These are phyloP conservation scores for Bombus waltoni DNA, from an alignment of 1,140 invertebrate genomes.

Conservation along the genomic window DNA sequence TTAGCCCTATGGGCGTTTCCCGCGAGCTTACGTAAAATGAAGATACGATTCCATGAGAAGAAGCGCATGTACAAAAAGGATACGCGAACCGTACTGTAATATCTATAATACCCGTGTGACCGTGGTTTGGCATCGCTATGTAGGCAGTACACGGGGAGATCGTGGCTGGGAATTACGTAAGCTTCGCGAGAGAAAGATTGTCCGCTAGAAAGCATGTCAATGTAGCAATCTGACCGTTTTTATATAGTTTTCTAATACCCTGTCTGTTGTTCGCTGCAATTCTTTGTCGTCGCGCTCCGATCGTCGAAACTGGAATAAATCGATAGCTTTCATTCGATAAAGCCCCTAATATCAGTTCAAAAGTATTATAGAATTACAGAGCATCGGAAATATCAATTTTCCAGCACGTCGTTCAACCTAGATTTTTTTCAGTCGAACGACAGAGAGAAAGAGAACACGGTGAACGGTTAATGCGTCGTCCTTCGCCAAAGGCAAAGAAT, in stretches of 20 bases:
- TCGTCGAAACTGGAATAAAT: too few species aligned
- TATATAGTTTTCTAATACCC: slow-evolving; percentile 36
- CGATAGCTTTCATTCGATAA: not conserved
- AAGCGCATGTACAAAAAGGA: slow-evolving; percentile 26
- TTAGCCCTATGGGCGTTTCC: slow-evolving; percentile 7
- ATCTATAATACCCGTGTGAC: slow-evolving; percentile 62
- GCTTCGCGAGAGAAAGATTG: slow-evolving; percentile 41
- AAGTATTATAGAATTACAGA: not conserved
- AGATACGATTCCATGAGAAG: slow-evolving; percentile 46
- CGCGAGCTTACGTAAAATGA: slow-evolving; percentile 37
- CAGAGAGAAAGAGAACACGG: not conserved
- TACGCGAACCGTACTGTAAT: slow-evolving; percentile 36
- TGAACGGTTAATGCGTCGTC: slow-evolving; percentile 43
- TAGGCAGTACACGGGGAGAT: slow-evolving; percentile 27
- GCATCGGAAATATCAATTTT: not conserved
- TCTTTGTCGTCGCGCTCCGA: not conserved
- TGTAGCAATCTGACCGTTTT: slow-evolving; percentile 29
- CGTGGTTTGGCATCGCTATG: slow-evolving; percentile 54
- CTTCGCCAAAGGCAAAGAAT: slow-evolving; percentile 55
- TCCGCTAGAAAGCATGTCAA: slow-evolving; percentile 55
- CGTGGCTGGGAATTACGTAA: slow-evolving; percentile 52
- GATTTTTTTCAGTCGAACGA: not conserved
- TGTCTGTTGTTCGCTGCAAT: not conserved
- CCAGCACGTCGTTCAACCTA: not conserved
- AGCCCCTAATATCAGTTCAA: not conserved